These are phyloP conservation scores for Sorex araneus DNA, from an alignment of 2,113 vertebrate genomes.

Conservation along the genomic window DNA sequence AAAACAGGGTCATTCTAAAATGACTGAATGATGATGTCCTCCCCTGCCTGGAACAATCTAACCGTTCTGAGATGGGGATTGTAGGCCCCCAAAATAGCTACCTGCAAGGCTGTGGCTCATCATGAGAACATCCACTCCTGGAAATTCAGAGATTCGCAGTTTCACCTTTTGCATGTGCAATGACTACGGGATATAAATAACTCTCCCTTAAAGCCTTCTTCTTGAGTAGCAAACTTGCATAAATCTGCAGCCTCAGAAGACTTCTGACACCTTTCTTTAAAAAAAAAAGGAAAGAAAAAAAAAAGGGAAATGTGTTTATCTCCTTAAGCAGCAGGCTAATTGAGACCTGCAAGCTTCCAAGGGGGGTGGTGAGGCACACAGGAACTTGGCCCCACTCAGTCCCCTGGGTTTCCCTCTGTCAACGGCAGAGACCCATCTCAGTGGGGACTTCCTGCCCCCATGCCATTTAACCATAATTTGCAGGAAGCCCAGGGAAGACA, in stretches of 20 bases:
- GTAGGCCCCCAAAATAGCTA: conserved; percentile 49
- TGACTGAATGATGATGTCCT: not conserved
- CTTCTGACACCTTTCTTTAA: conserved; percentile 63
- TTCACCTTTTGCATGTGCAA: conserved; percentile 69
- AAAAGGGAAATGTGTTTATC: conserved; percentile 16
- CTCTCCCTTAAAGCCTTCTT: conserved; percentile 50
- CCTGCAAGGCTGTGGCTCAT: conserved; percentile 38
- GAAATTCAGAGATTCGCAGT: conserved; percentile 42
- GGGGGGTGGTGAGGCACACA: not conserved
- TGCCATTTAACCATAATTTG: not conserved
- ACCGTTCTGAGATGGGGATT: not conserved
- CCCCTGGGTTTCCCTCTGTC: not conserved
- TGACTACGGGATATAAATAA: conserved; percentile 60
- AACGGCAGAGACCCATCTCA: not conserved
- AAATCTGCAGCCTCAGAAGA: conserved; percentile 64
- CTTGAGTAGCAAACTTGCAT: conserved; percentile 63
- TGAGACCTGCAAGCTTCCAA: not conserved
- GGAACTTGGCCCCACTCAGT: not conserved
- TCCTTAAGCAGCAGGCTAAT: conserved; percentile 48
- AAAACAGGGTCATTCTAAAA: conserved; percentile 4
- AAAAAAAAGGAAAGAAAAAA: conserved; percentile 7
- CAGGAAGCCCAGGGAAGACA: not conserved
- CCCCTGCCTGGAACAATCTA: conserved; percentile 46
- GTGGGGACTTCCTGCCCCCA: not conserved
- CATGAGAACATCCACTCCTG: conserved; percentile 61